phyloP scores from a whole-genome alignment of 2,888 invertebrate species.

The Ophioninae sp. region DNA sequence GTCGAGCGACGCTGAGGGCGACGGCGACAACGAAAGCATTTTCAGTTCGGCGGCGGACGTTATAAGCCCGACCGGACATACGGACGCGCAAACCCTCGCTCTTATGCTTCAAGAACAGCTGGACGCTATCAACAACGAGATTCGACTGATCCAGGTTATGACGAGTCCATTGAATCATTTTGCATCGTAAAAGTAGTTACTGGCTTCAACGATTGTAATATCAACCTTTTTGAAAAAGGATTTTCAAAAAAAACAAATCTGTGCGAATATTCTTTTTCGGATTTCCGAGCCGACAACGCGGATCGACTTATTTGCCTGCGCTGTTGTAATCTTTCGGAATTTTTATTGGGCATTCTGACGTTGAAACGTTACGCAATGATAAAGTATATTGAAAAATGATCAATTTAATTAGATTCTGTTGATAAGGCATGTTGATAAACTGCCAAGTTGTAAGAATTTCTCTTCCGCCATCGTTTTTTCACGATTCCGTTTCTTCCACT shows the following conservation, averaged over 20 bases:
- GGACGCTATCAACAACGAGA: conserved; percentile 99
- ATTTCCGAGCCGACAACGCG: not conserved
- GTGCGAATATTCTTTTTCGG: not conserved
- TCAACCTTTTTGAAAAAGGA: not conserved
- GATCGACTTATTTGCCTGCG: not conserved
- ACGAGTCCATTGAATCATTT: not conserved
- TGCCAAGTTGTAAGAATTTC: not conserved
- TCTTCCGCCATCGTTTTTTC: not conserved
- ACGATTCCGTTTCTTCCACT: not conserved
- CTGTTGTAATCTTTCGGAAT: not conserved
- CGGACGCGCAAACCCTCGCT: conserved; percentile 98
- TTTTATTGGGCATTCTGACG: not conserved
- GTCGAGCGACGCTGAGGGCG: conserved; percentile 91
- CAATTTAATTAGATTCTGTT: conserved; percentile 32
- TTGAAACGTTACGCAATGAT: not conserved
- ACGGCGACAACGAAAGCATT: conserved; percentile 90
- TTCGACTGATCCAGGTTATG: conserved; percentile 85
- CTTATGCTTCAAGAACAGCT: conserved; percentile 99
- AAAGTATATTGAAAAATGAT: conserved; percentile 70
- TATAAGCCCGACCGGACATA: conserved; percentile 86
- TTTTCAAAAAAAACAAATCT: not conserved
- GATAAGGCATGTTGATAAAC: not conserved
- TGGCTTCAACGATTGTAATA: not conserved
- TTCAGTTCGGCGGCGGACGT: conserved; percentile 87
- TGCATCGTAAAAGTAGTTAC: not conserved